Base-by-base conservation (phyloP, 35 echinoderm and acorn worm genomes). In the Apostichopus parvimensis region DNA sequence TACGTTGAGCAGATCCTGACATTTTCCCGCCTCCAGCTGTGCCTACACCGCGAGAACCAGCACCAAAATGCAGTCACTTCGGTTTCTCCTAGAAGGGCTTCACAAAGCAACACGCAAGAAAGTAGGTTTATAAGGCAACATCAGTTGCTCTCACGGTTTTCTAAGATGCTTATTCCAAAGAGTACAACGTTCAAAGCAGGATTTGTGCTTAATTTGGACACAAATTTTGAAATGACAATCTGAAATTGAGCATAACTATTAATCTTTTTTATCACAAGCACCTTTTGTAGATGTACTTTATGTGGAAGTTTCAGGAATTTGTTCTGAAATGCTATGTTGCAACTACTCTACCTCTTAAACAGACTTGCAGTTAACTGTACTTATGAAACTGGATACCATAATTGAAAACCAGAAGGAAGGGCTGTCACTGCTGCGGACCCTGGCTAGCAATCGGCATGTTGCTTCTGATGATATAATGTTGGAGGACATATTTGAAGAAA, bases 241-340 rank as follows among this genome's bases (percentile, higher is more conserved):
- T 72, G 3, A 72, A 72, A 72, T 72, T 72, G 1, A 72, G 68
- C 68, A 72, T 4, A 72, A 72, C 68, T 72, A 72, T 2, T 72
- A 1, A 72, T 72, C 68, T 72, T 72, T 72, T 72, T 72, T 72
- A 72, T 72, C 68, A 25, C 24, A 25, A 25, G 24, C 24, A 25
- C 24, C 24, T 25, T 25, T 25, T 25, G 24, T 25, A 25, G 1
- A 72, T 72, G 68, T 72, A 72, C 68, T 72, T 4, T 72, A 72
- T 72, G 68, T 72, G 68, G 68, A 72, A 72, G 68, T 72, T 72
- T 72, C 68, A 2, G 68, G 68, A 72, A 72, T 72, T 72, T 72
- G 68, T 72, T 72, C 28, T 34, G 28, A 34, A 34, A 34, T 34
- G 28, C 28, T 34, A 34, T 34, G 28, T 34, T 34, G 28, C 0